Evolutionary conservation across 1,140 invertebrate species (phyloP), one percentile per base, ranked within the genome.

Genomic region (Leptinotarsa defecta): DNA sequence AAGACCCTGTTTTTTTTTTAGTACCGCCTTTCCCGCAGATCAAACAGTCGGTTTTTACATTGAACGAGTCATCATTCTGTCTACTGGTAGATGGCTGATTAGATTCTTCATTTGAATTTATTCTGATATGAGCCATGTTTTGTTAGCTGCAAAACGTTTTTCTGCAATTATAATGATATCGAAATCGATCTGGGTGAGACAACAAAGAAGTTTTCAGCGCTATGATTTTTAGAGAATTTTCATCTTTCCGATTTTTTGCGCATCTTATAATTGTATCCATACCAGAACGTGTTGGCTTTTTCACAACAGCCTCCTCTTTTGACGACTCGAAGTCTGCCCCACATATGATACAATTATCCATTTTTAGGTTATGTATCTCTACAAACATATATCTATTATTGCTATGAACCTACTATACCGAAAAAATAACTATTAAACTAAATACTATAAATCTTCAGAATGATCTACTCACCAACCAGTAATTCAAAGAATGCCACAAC

Each of bases 371-470:
- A 13, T 15, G 11, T 19, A 24, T 13, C 13, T 64, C 24, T 64
- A 20, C 24, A 64, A 17, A 34, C 62, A 64, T 24, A 64, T 15
- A 24, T 13, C 24, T n/a, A 24, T 64, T 20, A 20, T 64, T 64
- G 13, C 24, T 64, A 20, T 64, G 62, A 19, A 64, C 11, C 19
- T 19, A 3, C 62, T n/a, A 13, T 24, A 13, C 17, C 62, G 24
- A 64, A 64, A 64, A 20, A 64, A 20, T 62, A 62, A 62, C 17
- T 62, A n/a, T 62, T 62, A 62, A 62, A 62, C 17, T 62, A 62
- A 20, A 20, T 62, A 15, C 57, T n/a, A 20, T 62, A 17, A 62
- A 20, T 62, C 20, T 17, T 20, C 17, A 20, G 8, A 62, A 62
- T n/a, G 27, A 8, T 34, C 27, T 34, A 34, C 27, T 34, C 6